These are phyloP conservation scores for Tragulus kanchil DNA, from an alignment of 2,113 vertebrate species.

Conservation along the genomic window DNA sequence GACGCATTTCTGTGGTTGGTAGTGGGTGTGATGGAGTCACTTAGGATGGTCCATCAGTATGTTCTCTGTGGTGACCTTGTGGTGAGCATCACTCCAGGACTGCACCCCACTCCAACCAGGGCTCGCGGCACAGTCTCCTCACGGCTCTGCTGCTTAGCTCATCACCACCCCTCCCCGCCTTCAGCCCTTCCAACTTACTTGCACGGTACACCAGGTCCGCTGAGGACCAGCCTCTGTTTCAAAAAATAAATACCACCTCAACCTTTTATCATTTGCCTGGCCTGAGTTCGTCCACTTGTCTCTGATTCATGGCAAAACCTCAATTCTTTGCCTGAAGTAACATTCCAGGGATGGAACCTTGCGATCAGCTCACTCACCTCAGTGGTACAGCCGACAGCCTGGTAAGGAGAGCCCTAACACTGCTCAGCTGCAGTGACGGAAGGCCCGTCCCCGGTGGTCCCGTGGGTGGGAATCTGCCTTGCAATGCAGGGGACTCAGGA, in stretches of 20 bases:
- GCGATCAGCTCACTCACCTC: neutral
- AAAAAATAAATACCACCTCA: conserved; percentile 32
- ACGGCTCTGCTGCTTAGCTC: accelerated
- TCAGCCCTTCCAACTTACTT: neutral
- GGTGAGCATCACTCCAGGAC: neutral
- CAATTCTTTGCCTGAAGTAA: conserved; percentile 58
- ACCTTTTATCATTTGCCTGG: conserved; percentile 1
- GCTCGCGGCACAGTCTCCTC: neutral
- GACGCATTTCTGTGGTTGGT: neutral
- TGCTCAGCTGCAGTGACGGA: neutral
- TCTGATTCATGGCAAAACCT: neutral
- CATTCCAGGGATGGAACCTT: neutral
- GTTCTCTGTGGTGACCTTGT: neutral
- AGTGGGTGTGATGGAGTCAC: neutral
- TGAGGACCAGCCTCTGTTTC: neutral
- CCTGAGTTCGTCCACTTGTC: neutral
- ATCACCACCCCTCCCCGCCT: too few species aligned
- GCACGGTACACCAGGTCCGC: neutral
- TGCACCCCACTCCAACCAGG: conserved; percentile 12
- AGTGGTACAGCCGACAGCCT: neutral
- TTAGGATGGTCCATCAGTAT: neutral
- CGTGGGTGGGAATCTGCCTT: neutral
- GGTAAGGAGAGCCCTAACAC: neutral
- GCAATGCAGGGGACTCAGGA: neutral
- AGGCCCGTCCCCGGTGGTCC: neutral